These are phyloP conservation scores for Myiothlypis chrysogaster DNA, from an alignment of 2,797 vertebrate genomes.

Conservation along the genomic window DNA sequence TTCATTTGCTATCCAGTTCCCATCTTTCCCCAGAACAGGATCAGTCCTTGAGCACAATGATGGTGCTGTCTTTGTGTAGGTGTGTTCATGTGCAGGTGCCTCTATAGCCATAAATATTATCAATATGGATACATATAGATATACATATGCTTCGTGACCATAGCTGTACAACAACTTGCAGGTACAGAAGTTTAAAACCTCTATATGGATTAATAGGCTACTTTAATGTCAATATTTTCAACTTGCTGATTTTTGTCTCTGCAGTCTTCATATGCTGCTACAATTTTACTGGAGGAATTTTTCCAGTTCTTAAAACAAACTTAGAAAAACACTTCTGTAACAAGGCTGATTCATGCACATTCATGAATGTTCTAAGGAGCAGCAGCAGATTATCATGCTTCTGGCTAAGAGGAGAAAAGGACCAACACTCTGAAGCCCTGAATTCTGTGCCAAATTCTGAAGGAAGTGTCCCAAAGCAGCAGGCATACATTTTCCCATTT, in stretches of 20 bases:
- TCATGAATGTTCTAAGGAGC: background rate
- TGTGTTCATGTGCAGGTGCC: background rate
- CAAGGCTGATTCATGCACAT: background rate
- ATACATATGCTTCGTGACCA: background rate
- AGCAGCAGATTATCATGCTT: background rate
- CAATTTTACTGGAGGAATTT: background rate
- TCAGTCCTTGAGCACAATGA: background rate
- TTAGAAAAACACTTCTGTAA: slow-evolving; percentile 6
- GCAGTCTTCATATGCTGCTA: background rate
- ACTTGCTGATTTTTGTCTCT: background rate
- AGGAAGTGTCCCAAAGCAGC: background rate
- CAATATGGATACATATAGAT: background rate
- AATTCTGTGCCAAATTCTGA: background rate
- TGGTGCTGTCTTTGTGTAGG: fast-evolving
- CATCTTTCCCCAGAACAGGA: background rate
- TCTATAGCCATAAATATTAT: background rate
- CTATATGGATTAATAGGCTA: background rate
- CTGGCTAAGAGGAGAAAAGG: background rate
- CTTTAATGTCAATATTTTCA: background rate
- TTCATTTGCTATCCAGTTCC: background rate
- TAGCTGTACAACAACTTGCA: background rate
- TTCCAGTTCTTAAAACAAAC: background rate
- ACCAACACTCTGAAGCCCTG: background rate
- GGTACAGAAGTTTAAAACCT: background rate
- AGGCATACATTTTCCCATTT: background rate